Percentiles rank a stretch among this genome's conserved stretches.
Evolutionary conservation across 30 jellyfish, hydroid and myxozoan genomes (phyloP).

Genomic region (Phacellophora camtschatica): DNA sequence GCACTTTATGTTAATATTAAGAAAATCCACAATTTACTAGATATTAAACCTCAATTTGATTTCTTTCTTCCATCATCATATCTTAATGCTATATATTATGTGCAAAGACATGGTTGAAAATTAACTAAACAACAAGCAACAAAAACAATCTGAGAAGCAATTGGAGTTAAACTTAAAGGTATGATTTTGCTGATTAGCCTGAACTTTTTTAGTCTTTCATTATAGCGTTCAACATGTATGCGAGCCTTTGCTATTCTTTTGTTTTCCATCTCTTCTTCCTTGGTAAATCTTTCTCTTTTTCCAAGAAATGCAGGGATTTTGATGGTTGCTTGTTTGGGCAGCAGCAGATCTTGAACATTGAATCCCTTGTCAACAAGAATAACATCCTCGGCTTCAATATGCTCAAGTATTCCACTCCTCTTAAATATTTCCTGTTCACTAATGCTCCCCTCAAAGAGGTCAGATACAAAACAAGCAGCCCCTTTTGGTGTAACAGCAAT

Average conservation of each 20-base stretch:
- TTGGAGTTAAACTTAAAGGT: constrained; percentile 51
- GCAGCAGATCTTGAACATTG: constrained; percentile 55
- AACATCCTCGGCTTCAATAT: constrained; percentile 41
- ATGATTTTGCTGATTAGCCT: constrained; percentile 38
- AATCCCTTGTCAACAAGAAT: constrained; percentile 75
- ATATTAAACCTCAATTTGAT: too few species aligned
- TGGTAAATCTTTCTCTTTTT: constrained; percentile 44
- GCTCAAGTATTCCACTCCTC: constrained; percentile 60
- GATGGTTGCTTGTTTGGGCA: constrained; percentile 65
- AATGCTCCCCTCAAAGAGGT: constrained; percentile 73
- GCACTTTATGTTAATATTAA: too few species aligned
- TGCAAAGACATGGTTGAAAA: background rate
- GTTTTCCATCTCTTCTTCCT: constrained; percentile 45
- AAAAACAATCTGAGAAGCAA: constrained; percentile 68
- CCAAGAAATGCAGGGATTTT: constrained; percentile 79
- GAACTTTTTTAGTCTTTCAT: constrained; percentile 66
- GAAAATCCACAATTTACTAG: too few species aligned
- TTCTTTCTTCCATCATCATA: too few species aligned
- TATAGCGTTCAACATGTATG: constrained; percentile 72
- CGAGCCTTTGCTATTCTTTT: constrained; percentile 60
- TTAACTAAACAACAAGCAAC: constrained; percentile 6
- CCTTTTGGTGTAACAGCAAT: constrained; percentile 86
- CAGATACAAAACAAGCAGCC: constrained; percentile 65
- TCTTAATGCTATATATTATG: too few species aligned
- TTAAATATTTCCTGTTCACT: constrained; percentile 38